A percentile compares a stretch with the other conserved stretches of the same genome.
phyloP scores from a whole-genome alignment of 1,140 invertebrate genomes.

The Agraylea sexmaculata region DNA sequence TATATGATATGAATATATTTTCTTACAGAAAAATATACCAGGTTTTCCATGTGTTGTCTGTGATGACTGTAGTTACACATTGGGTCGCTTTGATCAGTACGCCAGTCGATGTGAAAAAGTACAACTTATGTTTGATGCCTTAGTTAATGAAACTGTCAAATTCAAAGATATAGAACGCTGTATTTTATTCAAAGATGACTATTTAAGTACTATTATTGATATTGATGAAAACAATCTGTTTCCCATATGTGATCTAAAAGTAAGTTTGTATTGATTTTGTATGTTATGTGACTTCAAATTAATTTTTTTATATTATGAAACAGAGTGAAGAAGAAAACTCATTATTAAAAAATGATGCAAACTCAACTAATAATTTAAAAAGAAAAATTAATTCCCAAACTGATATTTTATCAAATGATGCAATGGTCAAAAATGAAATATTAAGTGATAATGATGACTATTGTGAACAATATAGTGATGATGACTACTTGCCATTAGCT shows the following conservation, averaged over 20 bases:
- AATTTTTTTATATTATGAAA: conserved; percentile 5
- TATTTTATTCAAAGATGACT: conserved; percentile 12
- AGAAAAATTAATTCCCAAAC: too few species aligned
- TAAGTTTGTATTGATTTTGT: conserved; percentile 7
- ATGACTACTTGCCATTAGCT: conserved; percentile 18
- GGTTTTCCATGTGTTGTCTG: conserved; percentile 14
- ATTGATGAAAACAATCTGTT: conserved; percentile 17
- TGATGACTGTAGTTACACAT: conserved; percentile 13
- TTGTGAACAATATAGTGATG: conserved; percentile 13
- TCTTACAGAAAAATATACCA: too few species aligned
- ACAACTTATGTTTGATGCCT: conserved; percentile 16
- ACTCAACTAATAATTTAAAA: too few species aligned
- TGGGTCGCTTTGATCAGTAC: conserved; percentile 16
- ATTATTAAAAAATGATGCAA: conserved; percentile 13
- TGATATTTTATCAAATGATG: background rate
- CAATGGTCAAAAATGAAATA: background rate
- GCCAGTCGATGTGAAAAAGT: conserved; percentile 18
- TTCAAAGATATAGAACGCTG: conserved; percentile 11
- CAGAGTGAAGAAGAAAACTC: conserved; percentile 14
- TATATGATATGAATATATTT: too few species aligned
- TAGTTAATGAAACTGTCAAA: conserved; percentile 6
- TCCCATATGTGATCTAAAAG: conserved; percentile 17
- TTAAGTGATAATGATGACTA: conserved; percentile 10
- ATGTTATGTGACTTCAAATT: background rate
- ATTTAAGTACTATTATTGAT: conserved; percentile 9